Evolutionary conservation across 2,888 invertebrate genomes (phyloP).

Genomic region (Caenorhabditis auriculariae): DNA sequence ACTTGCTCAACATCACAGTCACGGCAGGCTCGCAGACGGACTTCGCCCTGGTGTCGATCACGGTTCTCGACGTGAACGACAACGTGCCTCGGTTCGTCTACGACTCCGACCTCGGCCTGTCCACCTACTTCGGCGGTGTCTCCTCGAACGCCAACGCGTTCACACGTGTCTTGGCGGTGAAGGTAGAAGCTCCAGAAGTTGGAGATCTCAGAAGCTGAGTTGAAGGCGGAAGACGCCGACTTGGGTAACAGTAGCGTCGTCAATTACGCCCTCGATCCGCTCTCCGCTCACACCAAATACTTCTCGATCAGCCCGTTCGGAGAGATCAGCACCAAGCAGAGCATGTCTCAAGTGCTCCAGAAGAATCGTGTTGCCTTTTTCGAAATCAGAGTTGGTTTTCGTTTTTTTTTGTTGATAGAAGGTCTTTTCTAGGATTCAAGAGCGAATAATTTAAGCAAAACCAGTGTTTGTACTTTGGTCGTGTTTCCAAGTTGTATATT

Average conservation of each 20-base stretch:
- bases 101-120: slow-evolving; percentile 47
- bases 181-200: slow-evolving; percentile 23
- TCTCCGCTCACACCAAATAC: slow-evolving; percentile 54
- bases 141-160: slow-evolving; percentile 47
- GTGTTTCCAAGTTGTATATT: too few relatives aligned
- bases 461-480: too few relatives aligned
- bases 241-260: slow-evolving; percentile 80
- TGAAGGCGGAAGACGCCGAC: slow-evolving; percentile 82
- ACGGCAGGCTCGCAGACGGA: slow-evolving; percentile 54
- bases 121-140: slow-evolving; percentile 57
- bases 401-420: not conserved
- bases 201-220: slow-evolving; percentile 84
- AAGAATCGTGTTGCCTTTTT: slow-evolving; percentile 45
- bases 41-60: slow-evolving; percentile 54
- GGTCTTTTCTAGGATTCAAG: too few relatives aligned
- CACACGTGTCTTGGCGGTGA: slow-evolving; percentile 49
- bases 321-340: slow-evolving; percentile 53
- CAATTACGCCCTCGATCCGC: slow-evolving; percentile 73
- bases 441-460: too few relatives aligned
- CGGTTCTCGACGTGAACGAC: slow-evolving; percentile 81
- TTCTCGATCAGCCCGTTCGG: slow-evolving; percentile 55
- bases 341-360: slow-evolving; percentile 49
- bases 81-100: slow-evolving; percentile 84
- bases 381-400: slow-evolving; percentile 41
- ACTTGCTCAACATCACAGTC: slow-evolving; percentile 60